Base-by-base conservation (phyloP, 2,797 vertebrate species). In the Micrastur ruficollis region DNA sequence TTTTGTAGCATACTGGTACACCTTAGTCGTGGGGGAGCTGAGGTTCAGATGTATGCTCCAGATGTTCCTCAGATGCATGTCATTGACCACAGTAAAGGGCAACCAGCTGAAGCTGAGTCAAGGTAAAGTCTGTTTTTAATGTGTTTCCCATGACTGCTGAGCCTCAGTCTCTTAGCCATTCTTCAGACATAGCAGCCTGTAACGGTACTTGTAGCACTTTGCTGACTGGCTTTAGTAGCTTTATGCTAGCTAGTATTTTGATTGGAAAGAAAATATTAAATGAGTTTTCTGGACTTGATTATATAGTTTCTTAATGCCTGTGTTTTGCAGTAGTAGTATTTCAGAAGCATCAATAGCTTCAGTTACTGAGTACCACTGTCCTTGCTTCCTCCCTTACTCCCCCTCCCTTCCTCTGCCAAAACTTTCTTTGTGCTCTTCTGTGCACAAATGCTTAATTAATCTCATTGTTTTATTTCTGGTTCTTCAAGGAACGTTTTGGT, bases 11-110 rank as follows among this genome's bases (percentile, higher is more conserved):
- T 98, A n/a, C 98, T 99, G 95, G 98, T 99, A 6, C 99, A 99
- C 89, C 97, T 99, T 89, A 99, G 99, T 94, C 98, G 98, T 2
- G 98, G 97, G 2, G 98, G 98, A 22, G 99, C 98, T 0, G 97
- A 98, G 49, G 98, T 99, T 83, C 98, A 98, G 95, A 98, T 99
- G 97, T 99, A 98, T 47, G 99, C 99, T n/a, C 99, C 99, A 16
- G 97, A 99, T 81, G 71, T 98, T 47, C 78, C 98, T 32, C 98
- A 99, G 97, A 98, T 99, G 98, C 98, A 99, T 1, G 99, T 99
- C 66, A 94, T 99, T 25, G 98, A 99, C 93, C 99, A 99, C 93
- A 93, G 92, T 58, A 99, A 98, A 95, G 99, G 99, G 7, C 98
- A 99, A 34, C 98, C 98, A 36, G 93, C 95, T 29, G 98, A 98